Conservation (phyloP, 2,113 vertebrate genomes). For the Catharus fuscescens region DNA sequence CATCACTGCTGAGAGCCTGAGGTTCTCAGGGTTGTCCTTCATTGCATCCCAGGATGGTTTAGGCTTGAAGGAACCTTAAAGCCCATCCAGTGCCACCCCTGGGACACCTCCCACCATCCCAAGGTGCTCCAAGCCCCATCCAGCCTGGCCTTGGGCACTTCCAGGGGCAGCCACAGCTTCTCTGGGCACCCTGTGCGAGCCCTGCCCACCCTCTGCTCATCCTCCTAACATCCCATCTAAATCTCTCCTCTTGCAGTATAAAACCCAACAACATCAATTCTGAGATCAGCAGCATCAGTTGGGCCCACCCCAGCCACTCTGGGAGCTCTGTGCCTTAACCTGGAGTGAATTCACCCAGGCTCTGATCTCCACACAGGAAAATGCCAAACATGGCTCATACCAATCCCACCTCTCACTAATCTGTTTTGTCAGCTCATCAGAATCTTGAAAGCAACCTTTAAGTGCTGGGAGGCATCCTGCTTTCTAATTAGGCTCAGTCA, state of each 20-base stretch:
- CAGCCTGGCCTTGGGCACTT: rapidly evolving
- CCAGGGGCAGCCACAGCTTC: background rate
- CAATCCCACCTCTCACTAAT: conserved; percentile 14
- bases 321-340: background rate
- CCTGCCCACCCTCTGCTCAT: background rate
- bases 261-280: background rate
- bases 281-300: background rate
- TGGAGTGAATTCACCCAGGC: background rate
- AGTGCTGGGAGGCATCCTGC: conserved; percentile 17
- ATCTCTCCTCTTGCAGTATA: background rate
- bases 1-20: background rate
- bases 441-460: conserved; percentile 30
- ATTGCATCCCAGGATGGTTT: background rate
- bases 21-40: rapidly evolving
- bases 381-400: background rate
- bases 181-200: background rate
- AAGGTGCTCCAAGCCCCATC: rapidly evolving
- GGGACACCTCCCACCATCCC: rapidly evolving
- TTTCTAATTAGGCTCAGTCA: conserved; percentile 17
- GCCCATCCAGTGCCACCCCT: background rate
- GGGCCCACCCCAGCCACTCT: rapidly evolving
- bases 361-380: background rate
- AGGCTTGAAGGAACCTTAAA: background rate
- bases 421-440: conserved; percentile 41
- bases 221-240: background rate